Evolutionary conservation across 2,888 invertebrate genomes (phyloP), one percentile per base, ranked within the genome.

Genomic region (Drosophila eohydei): DNA sequence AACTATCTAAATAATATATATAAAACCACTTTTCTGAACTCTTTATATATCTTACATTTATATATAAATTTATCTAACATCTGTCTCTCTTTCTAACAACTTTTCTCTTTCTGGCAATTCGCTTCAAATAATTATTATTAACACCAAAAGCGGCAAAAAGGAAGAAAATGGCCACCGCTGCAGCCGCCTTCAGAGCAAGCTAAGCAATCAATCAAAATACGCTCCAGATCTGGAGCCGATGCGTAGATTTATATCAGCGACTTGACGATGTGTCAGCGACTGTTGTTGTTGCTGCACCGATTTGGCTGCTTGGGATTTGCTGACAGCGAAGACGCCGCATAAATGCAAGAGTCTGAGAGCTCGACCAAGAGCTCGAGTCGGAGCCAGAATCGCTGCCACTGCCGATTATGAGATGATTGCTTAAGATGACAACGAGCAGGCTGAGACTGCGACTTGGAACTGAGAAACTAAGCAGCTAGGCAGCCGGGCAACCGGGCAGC

Each of bases 341-440:
- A 69, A 80, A 78, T 77, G 70, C 68, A 58, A 46, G 48, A 60
- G 55, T 63, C 58, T 21, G 46, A 50, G 58, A 21, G 48, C n/a
- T 44, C 2, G 30, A 43, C 43, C 43, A 21, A 21, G 28, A 28
- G 66, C 16, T 48, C n/a, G 44, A 55, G 66, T 50, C 48, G 21
- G 34, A 44, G 41, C 54, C 46, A 44, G 44, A 55, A 73, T 61
- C 66, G 71, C 71, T 84, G 88, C 88, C 88, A 85, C 77, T 80
- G 84, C 88, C 82, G 89, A 88, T 86, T 89, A 85, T 85, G 86
- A 86, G 90, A 82, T 86, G 88, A 83, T 83, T 83, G 83, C 83
- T 83, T 88, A 88, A 83, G 83, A 88, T 88, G 83, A 89, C 83
- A 83, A 86, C 87, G 67, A 86, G 83, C 89, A 74, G 89, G 80